A percentile compares a stretch with the other conserved stretches of the same genome.
Evolutionary conservation across 2,888 invertebrate genomes (phyloP).

Genomic region (Formica aserva): DNA sequence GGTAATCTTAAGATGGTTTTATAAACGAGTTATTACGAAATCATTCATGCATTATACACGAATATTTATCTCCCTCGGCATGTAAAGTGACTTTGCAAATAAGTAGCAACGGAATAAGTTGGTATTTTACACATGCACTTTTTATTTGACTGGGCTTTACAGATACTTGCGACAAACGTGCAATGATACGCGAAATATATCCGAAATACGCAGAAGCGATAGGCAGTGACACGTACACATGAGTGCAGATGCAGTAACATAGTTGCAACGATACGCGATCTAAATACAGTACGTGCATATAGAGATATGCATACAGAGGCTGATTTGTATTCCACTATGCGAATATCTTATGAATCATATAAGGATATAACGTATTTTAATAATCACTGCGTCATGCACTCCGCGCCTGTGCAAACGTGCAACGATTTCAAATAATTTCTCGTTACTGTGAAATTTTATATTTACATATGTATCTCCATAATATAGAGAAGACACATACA

Average conservation of each 20-base stretch:
- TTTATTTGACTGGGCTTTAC: not conserved
- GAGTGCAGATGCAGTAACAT: conserved; percentile 41
- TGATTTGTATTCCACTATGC: conserved; percentile 31
- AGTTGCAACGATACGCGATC: conserved; percentile 38
- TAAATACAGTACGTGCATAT: not conserved
- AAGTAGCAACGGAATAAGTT: conserved; percentile 2
- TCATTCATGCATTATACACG: not conserved
- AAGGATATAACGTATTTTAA: conserved; percentile 28
- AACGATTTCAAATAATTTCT: not conserved
- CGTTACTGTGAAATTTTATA: not conserved
- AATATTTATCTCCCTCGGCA: not conserved
- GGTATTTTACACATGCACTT: conserved; percentile 24
- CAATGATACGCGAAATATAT: not conserved
- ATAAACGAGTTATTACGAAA: not conserved
- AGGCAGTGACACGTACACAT: conserved; percentile 43
- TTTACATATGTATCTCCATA: not conserved
- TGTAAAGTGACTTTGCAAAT: not conserved
- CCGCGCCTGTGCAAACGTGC: not conserved
- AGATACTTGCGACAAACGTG: conserved; percentile 11
- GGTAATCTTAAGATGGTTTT: not conserved
- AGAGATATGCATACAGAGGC: not conserved
- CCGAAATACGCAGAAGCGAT: conserved; percentile 41
- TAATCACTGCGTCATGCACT: conserved; percentile 14
- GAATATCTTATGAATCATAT: conserved; percentile 15
- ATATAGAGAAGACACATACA: not conserved